Evolutionary conservation across 2,888 invertebrate genomes (phyloP).

Genomic region (Iphiclides podalirius): DNA sequence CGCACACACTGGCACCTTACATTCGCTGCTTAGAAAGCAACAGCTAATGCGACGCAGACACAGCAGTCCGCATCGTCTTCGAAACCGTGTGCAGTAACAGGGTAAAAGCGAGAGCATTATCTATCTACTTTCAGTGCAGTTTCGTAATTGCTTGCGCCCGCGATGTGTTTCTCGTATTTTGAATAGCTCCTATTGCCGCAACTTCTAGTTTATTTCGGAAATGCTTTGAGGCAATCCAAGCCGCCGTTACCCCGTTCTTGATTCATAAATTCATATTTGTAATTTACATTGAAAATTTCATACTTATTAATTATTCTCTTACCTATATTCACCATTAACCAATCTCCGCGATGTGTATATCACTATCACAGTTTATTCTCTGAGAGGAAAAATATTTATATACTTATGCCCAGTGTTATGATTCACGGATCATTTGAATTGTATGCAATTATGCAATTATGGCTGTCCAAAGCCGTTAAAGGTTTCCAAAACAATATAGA

Average conservation of each 20-base stretch:
- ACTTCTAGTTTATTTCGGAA: no score
- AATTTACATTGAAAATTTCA: no score
- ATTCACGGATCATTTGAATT: constrained; percentile 51
- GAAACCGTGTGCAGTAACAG: constrained; percentile 42
- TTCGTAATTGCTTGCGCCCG: constrained; percentile 19
- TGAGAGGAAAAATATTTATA: constrained; percentile 58
- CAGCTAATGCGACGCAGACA: constrained; percentile 62
- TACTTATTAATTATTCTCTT: no score
- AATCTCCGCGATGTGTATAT: constrained; percentile 41
- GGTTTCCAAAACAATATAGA: constrained; percentile 48
- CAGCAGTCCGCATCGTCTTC: constrained; percentile 40
- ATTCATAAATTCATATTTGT: no score
- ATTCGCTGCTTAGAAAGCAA: constrained; percentile 70
- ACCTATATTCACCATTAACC: no score
- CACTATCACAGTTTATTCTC: constrained; percentile 1
- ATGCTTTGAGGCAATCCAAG: no score
- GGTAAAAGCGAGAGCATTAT: constrained; percentile 68
- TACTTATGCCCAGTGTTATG: constrained; percentile 48
- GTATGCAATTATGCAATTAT: constrained; percentile 22
- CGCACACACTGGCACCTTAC: constrained; percentile 50
- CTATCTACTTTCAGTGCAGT: constrained; percentile 33
- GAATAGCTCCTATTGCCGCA: no score
- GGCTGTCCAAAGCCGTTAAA: constrained; percentile 38
- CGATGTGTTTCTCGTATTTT: neutral
- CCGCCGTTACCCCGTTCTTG: neutral